These are phyloP conservation scores for Aptenodytes forsteri DNA, from an alignment of 2,113 vertebrate species.

Conservation along the genomic window DNA sequence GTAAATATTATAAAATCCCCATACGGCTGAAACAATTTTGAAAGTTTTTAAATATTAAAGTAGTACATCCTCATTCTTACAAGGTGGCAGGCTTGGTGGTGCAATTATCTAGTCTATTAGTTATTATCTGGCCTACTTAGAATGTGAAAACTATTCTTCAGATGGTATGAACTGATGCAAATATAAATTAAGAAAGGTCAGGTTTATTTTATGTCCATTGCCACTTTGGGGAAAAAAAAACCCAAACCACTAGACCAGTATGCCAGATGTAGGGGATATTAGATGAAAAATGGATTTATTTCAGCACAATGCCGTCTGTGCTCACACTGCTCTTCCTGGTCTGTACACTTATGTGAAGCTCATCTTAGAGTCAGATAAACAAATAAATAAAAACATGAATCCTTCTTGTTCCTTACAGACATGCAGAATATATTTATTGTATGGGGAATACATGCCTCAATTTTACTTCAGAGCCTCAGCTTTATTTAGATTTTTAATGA, in stretches of 20 bases:
- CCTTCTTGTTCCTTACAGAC: neutral
- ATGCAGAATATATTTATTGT: neutral
- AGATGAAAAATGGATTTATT: neutral
- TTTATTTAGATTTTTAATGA: neutral
- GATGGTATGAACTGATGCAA: neutral
- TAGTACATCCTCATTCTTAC: neutral
- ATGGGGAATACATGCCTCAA: neutral
- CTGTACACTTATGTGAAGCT: neutral
- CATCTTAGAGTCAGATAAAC: neutral
- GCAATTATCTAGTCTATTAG: slow-evolving; percentile 21
- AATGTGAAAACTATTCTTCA: neutral
- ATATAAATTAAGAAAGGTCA: neutral
- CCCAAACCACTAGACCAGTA: neutral
- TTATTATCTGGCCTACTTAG: neutral
- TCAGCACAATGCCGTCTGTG: neutral
- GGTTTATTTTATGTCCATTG: neutral
- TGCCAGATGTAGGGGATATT: neutral
- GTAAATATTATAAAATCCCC: neutral
- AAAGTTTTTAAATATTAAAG: neutral
- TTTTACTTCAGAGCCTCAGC: neutral
- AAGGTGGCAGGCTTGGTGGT: neutral
- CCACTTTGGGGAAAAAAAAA: neutral
- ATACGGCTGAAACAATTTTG: neutral
- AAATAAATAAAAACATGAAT: neutral
- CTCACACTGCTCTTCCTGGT: neutral